Conservation (phyloP, 2,113 vertebrate species). For the Bettongia penicillata region DNA sequence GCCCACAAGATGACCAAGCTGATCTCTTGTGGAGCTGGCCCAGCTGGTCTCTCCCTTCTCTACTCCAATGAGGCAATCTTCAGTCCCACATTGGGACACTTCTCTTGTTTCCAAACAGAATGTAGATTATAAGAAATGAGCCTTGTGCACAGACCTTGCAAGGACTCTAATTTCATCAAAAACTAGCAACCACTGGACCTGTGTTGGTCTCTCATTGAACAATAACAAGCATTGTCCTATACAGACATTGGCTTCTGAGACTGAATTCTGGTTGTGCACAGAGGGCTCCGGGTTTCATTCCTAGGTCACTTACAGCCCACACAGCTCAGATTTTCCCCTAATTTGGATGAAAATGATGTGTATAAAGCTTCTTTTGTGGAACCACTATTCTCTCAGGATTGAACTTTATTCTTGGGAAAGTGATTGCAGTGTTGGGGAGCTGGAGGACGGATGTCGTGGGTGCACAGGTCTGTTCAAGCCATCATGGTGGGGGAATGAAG, state of each 20-base stretch:
- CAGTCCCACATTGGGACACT: too few species aligned
- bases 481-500: too few species aligned
- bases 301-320: background rate
- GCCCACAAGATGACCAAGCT: background rate
- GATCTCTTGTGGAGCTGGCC: too few species aligned
- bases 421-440: background rate
- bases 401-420: slow-evolving; percentile 23
- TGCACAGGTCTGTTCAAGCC: too few species aligned
- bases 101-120: slow-evolving; percentile 14
- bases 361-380: slow-evolving; percentile 39
- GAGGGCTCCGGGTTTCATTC: background rate
- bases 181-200: slow-evolving; percentile 45
- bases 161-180: slow-evolving; percentile 57
- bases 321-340: slow-evolving; percentile 13
- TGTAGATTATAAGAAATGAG: slow-evolving; percentile 54
- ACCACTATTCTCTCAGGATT: slow-evolving; percentile 7
- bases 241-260: slow-evolving; percentile 11
- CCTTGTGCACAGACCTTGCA: slow-evolving; percentile 46
- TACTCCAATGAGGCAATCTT: too few species aligned
- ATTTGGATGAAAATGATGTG: background rate
- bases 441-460: too few species aligned
- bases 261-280: background rate
- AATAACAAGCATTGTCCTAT: slow-evolving; percentile 51
- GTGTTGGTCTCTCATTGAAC: slow-evolving; percentile 54
- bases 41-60: slow-evolving; percentile 16